Base-by-base conservation (phyloP, 2,888 invertebrate species). In the Sinopyrophorus schimmeli region DNA sequence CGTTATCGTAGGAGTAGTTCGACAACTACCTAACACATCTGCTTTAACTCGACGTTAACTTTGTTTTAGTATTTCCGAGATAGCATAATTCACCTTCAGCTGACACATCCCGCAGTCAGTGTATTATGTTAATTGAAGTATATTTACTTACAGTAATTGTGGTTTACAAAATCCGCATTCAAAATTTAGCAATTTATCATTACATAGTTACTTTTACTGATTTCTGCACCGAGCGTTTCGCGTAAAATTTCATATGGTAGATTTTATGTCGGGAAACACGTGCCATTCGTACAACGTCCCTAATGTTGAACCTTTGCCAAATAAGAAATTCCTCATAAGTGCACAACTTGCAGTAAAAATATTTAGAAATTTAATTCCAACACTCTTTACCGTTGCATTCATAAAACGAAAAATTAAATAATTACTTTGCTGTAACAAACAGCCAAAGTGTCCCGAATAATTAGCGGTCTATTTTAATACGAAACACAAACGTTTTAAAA, bases 71-170 rank as follows among this genome's bases (percentile, higher is more conserved):
- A 40, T 40, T 40, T 21, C 21, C 12, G 20, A 18, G 40, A 40
- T 30, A 15, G 18, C 30, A 38, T 34, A 28, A 56, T 56, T 53
- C 46, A 53, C 53, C 56, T 56, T 56, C 53, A 48, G 50, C 50
- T 49, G 53, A 43, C 56, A 56, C 51, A 53, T 56, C 41, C 52
- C 41, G 50, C 43, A 47, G 23, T 21, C 28, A n/a, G 28, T 32
- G 37, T 43, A 56, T 46, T 53, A 53, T 56, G 56, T 53, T 56
- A 56, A 56, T 56, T 56, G 48, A 53, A 56, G 40, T 41, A 48
- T 48, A 53, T 56, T 55, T 53, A 50, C 50, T 26, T 11, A 38
- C 12, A 26, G 6, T 10, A 17, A 2, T 20, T 18, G 32, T 2
- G 11, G 12, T 12, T 28, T 10, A n/a, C 14, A 12, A 10, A 24